Percentiles rank a stretch among this genome's conserved stretches.
phyloP scores from a whole-genome alignment of 2,113 vertebrate species.

The Numenius arquata region DNA sequence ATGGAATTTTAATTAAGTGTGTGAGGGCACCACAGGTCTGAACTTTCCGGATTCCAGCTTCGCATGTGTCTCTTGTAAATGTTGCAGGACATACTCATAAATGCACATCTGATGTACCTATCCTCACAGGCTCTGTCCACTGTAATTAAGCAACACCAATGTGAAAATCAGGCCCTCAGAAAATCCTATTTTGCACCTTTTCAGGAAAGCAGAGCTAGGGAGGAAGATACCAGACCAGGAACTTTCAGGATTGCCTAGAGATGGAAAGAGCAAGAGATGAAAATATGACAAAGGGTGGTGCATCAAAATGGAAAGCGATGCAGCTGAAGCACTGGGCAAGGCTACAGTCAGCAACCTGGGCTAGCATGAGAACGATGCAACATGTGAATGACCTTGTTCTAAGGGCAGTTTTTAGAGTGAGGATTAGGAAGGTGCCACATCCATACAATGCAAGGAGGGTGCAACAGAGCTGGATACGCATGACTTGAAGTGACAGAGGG shows the following conservation, averaged over 20 bases:
- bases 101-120: not conserved
- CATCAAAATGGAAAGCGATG: not conserved
- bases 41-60: not conserved
- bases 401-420: not conserved
- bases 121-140: not conserved
- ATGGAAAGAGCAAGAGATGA: not conserved
- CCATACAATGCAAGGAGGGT: not conserved
- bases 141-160: not conserved
- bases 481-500: not conserved
- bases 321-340: not conserved
- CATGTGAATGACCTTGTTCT: not conserved
- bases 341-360: not conserved
- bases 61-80: not conserved
- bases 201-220: not conserved
- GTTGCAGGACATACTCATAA: not conserved
- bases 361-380: not conserved
- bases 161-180: not conserved
- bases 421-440: not conserved
- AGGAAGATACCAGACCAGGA: not conserved
- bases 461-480: accelerated
- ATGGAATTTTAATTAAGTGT: not conserved
- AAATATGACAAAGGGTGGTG: not conserved
- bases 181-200: not conserved
- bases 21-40: not conserved
- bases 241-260: not conserved